Percentiles rank a stretch among this genome's conserved stretches.
Conservation (phyloP, 2,888 invertebrate species). For the Agrotis clavis region DNA sequence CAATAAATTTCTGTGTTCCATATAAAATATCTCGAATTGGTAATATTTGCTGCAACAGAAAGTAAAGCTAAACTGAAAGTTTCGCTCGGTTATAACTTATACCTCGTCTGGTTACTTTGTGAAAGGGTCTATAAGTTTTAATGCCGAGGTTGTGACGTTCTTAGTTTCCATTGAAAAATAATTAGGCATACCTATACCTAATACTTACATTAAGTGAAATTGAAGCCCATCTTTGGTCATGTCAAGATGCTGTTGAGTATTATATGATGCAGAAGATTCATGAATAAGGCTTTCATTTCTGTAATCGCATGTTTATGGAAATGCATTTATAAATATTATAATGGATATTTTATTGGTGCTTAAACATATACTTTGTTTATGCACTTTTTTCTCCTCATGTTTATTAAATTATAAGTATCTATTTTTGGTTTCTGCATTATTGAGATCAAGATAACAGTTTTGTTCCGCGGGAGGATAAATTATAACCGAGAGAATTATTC, state of each 20-base stretch:
- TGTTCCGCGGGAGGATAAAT: slow-evolving; percentile 1
- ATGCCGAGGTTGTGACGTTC: slow-evolving; percentile 32
- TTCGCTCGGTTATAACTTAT: slow-evolving; percentile 33
- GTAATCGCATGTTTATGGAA: slow-evolving; percentile 3
- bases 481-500: slow-evolving; percentile 26
- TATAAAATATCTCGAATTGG: slow-evolving; percentile 7
- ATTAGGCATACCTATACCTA: slow-evolving; percentile 8
- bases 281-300: slow-evolving; percentile 18
- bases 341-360: slow-evolving; percentile 9
- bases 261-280: slow-evolving; percentile 14
- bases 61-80: slow-evolving; percentile 56
- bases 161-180: slow-evolving; percentile 31
- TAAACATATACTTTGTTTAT: slow-evolving; percentile 29
- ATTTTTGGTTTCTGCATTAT: slow-evolving; percentile 8
- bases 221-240: neutral
- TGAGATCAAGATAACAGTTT: neutral
- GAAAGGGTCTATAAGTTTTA: slow-evolving; percentile 53
- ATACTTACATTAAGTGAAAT: neutral
- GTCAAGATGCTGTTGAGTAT: neutral
- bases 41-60: slow-evolving; percentile 44
- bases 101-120: slow-evolving; percentile 43
- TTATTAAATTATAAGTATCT: slow-evolving; percentile 27
- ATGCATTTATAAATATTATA: slow-evolving; percentile 3
- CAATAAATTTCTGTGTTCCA: slow-evolving; percentile 4
- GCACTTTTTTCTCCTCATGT: slow-evolving; percentile 20